Evolutionary conservation across 2,888 invertebrate genomes (phyloP).

Genomic region (Ormyrus nitidulus): DNA sequence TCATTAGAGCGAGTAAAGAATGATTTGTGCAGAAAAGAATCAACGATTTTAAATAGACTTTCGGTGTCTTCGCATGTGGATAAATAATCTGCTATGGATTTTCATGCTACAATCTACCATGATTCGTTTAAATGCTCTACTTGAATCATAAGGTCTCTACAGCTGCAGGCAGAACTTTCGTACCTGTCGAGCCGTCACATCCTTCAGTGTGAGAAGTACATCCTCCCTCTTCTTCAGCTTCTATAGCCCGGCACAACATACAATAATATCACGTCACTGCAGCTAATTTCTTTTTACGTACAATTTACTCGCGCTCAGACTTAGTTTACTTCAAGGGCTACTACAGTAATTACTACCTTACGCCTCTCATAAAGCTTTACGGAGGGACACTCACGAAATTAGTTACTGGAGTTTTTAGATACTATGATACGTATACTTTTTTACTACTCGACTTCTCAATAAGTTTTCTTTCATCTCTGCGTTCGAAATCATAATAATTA

Average conservation of each 20-base stretch:
- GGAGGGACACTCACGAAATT: too few relatives aligned
- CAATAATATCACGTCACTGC: conserved; percentile 68
- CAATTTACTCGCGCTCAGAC: background rate
- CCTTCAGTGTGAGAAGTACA: conserved; percentile 95
- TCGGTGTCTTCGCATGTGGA: conserved; percentile 12
- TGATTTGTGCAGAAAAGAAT: conserved; percentile 10
- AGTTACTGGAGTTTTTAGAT: too few relatives aligned
- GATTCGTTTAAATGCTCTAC: conserved; percentile 59
- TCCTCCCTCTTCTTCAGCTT: conserved; percentile 86
- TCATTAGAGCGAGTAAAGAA: background rate
- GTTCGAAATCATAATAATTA: conserved; percentile 8
- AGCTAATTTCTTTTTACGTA: conserved; percentile 43
- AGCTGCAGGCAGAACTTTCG: conserved; percentile 73
- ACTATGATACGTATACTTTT: too few relatives aligned
- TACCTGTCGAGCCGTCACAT: conserved; percentile 95
- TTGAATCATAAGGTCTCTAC: conserved; percentile 69
- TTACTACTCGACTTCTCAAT: too few relatives aligned
- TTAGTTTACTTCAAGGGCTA: background rate
- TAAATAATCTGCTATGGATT: conserved; percentile 30
- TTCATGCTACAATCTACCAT: conserved; percentile 62
- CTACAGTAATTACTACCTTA: background rate
- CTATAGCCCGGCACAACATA: conserved; percentile 78
- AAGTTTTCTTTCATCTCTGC: too few relatives aligned
- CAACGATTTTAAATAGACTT: background rate
- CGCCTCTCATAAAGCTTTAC: too few relatives aligned